Evolutionary conservation across 2,888 invertebrate genomes (phyloP), one percentile per base, ranked within the genome.

Genomic region (Thymelicus sylvestris): DNA sequence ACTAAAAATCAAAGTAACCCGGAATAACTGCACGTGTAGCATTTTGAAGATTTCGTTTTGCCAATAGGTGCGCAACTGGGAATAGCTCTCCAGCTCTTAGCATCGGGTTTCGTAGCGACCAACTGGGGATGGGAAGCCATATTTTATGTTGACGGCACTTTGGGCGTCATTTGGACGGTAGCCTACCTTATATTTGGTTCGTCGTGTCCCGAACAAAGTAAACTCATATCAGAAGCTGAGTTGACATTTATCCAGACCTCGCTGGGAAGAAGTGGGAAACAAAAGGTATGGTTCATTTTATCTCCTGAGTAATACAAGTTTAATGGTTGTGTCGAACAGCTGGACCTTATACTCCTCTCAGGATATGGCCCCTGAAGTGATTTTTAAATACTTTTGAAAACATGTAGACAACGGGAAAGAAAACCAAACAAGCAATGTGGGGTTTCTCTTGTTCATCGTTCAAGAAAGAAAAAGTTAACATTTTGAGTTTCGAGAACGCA

Each of bases 61-160:
- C 31, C 8, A 63, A n/a, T 88, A 90, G 97, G 97, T 63, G 95
- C 95, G 10, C 97, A 97, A 82, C 94, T 97, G 12, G 98, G 98
- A 7, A 97, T 97, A 10, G 96, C 97, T 0, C 82, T 97, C 0
- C 96, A 97, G 78, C 86, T 97, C 81, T 94, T 96, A 13, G 88
- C 95, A 31, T 96, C 97, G n/a, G 98, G 98, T 0, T 89, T 95
- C 59, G 94, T 97, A 0, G 95, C 95, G 0, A 95, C 96, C 0
- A 77, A 88, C 0, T 91, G 95, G 79, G 97, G 97, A 0, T 97
- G 97, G 97, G 96, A 96, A 0, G 95, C 96, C 7, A 96, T 96
- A 71, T 97, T 97, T 86, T 97, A 97, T 81, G 85, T 95, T 0
- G 96, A 96, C 78, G 97, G 97, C 0, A 90, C 90, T 7, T 82